Evolutionary conservation across 2,113 vertebrate genomes (phyloP).

Genomic region (Rana temporaria): DNA sequence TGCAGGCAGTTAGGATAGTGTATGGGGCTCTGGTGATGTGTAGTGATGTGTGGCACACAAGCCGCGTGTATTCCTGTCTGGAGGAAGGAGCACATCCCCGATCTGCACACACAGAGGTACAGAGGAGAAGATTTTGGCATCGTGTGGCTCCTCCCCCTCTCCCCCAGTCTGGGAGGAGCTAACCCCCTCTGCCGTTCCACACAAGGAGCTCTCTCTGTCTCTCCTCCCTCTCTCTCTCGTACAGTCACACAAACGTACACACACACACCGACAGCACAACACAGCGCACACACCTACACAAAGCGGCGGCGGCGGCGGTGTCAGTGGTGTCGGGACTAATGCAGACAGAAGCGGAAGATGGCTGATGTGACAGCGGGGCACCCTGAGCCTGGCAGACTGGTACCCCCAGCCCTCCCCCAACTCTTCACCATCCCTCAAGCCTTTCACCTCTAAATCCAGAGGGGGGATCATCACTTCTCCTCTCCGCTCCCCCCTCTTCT

Average conservation of each 20-base stretch:
- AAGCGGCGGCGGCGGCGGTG: constrained; percentile 59
- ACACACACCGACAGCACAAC: constrained; percentile 71
- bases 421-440: constrained; percentile 49
- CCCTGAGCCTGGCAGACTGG: constrained; percentile 62
- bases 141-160: constrained; percentile 74
- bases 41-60: too few relatives aligned
- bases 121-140: constrained; percentile 44
- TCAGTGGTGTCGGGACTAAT: constrained; percentile 58
- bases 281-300: constrained; percentile 62
- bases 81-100: constrained; percentile 34
- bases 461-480: constrained; percentile 29
- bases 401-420: constrained; percentile 63
- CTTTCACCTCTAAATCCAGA: constrained; percentile 52
- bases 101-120: constrained; percentile 55
- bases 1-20: background rate
- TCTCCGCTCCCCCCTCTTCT: constrained; percentile 53
- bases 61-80: background rate
- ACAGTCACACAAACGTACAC: constrained; percentile 68
- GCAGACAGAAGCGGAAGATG: constrained; percentile 85
- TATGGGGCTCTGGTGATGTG: too few relatives aligned
- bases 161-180: constrained; percentile 80
- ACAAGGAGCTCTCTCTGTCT: constrained; percentile 69
- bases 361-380: constrained; percentile 75
- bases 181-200: constrained; percentile 80
- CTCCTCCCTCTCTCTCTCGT: constrained; percentile 59